phyloP scores from a whole-genome alignment of 2,888 invertebrate species.

The Heteromyza rotundicornis region DNA sequence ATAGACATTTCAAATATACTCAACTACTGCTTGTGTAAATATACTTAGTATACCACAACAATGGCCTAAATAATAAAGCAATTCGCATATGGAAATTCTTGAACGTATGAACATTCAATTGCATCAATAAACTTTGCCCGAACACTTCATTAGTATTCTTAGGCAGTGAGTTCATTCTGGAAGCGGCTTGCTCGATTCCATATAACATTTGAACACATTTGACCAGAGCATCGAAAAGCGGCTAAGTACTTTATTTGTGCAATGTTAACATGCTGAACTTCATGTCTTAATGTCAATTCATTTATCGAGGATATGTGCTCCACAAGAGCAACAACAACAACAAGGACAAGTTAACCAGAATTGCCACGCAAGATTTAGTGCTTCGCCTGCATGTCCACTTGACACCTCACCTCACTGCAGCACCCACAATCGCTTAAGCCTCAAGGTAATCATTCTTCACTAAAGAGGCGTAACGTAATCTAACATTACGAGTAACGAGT shows the following conservation, averaged over 20 bases:
- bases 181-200: neutral
- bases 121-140: neutral
- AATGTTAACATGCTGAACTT: slow-evolving; percentile 1
- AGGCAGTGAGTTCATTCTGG: neutral
- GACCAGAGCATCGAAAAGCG: neutral
- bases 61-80: too few relatives aligned
- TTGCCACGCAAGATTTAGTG: slow-evolving; percentile 15
- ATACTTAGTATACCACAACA: too few relatives aligned
- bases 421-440: neutral
- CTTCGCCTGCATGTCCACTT: neutral
- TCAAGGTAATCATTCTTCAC: slow-evolving; percentile 21
- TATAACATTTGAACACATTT: neutral
- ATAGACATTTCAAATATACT: too few relatives aligned
- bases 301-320: neutral
- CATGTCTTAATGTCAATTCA: slow-evolving; percentile 9
- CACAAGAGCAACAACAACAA: neutral
- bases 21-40: too few relatives aligned
- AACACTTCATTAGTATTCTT: slow-evolving; percentile 3
- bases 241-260: slow-evolving; percentile 1
- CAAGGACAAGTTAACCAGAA: neutral
- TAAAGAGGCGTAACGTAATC: slow-evolving; percentile 21
- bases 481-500: slow-evolving; percentile 10
- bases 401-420: neutral
- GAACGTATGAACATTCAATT: too few relatives aligned
- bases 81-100: too few relatives aligned